A percentile compares a stretch with the other conserved stretches of the same genome.
These are phyloP conservation scores for Pseudochirops cupreus DNA, from an alignment of 2,797 vertebrate genomes.

Conservation along the genomic window DNA sequence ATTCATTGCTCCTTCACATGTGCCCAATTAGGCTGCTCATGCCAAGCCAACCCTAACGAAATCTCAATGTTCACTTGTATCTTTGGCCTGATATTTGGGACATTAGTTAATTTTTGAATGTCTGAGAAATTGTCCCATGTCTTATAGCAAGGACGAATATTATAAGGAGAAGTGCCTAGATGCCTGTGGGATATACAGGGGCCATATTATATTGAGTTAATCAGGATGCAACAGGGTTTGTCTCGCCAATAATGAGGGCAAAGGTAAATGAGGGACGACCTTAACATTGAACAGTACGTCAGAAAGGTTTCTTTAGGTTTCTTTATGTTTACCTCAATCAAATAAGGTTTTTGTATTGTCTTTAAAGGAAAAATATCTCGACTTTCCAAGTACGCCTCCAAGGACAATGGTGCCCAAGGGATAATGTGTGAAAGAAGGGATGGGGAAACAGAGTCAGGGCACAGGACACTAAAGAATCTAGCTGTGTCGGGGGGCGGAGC, in stretches of 20 bases:
- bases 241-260: background rate
- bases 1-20: background rate
- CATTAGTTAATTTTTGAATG: background rate
- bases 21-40: constrained; percentile 1
- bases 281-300: background rate
- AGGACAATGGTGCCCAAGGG: background rate
- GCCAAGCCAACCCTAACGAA: background rate
- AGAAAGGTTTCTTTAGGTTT: background rate
- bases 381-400: background rate
- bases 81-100: background rate
- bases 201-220: background rate
- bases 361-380: background rate
- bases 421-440: background rate
- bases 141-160: background rate
- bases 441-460: background rate
- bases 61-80: background rate
- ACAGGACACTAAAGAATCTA: background rate
- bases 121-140: background rate
- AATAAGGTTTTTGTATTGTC: background rate
- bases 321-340: background rate
- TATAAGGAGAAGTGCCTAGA: background rate
- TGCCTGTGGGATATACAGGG: background rate
- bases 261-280: background rate
- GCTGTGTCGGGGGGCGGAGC: no score
- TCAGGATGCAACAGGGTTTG: background rate